Base-by-base conservation (phyloP, 2,113 vertebrate species). In the Actinemys pallida region DNA sequence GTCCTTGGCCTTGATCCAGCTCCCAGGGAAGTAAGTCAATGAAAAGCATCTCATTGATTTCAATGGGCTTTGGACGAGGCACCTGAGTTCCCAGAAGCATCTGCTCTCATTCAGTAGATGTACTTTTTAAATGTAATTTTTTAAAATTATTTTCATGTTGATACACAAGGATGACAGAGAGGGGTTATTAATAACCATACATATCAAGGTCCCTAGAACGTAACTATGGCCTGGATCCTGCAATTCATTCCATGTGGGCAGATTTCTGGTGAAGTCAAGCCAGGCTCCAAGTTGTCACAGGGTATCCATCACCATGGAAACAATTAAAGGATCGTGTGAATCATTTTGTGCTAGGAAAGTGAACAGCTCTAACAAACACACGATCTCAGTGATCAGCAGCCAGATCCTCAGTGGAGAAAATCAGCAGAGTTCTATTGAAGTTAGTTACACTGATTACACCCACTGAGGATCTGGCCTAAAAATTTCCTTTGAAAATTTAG, bases 351-450 rank as follows among this genome's bases (percentile, higher is more conserved):
- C 10, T n/a, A 39, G 17, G 65, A 81, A 93, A 76, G 3, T 42
- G 10, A 13, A 24, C 50, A 39, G 35, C 11, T 81, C 13, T 47
- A 27, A 69, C 35, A 35, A 69, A n/a, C 19, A 54, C 19, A 53
- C 17, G 10, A n/a, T 20, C 65, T 39, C n/a, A n/a, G 17, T 2
- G 7, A n/a, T 20, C 62, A 39, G 35, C 65, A 72, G 27, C 1
- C 42, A 76, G 17, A 42, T 89, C 84, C 72, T 93, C 39, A 5
- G 6, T 52, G 39, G 0, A 0, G 11, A 6, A 72, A 10, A n/a
- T 81, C 0, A 0, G 39, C 8, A 10, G 29, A 2, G 0, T 83
- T 11, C 1, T 1, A 4, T 6, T 81, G 72, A 87, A 78, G 42
- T 57, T 12, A 49, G 39, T 57, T 53, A 27, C 69, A 47, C 35